Evolutionary conservation across 1,140 invertebrate genomes (phyloP), one percentile per base, ranked within the genome.

Genomic region (Sycobia sp.): DNA sequence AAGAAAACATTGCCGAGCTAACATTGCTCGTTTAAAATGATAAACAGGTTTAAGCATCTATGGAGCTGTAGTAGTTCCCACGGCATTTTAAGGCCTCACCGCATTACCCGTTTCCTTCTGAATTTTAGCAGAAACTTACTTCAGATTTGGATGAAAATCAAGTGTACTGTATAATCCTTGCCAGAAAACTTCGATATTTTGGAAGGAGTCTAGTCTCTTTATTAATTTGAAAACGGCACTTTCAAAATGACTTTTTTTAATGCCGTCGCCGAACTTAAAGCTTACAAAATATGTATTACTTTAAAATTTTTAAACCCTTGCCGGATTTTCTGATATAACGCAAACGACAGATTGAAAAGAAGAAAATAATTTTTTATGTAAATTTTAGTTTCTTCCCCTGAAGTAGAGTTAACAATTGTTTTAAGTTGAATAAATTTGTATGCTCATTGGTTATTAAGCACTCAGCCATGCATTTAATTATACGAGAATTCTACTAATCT

Each of bases 101-200:
- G 13, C 27, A 7, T 29, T 49, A 29, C 46, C n/a, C 29, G 14
- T 49, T 46, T 23, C 22, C 13, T 38, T 51, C 14, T 13, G 23
- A 22, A 20, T 36, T 51, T 18, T 25, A 36, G 49, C 10, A 22
- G 32, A 7, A 38, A 36, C 20, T 23, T 49, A 11, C 7, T 50
- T 14, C 32, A 36, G 49, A 51, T 51, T 51, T 51, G 29, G 32
- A 51, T 51, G 32, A 38, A 51, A 51, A 51, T 51, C 49, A 38
- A 36, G 20, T 51, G 10, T 38, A 23, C 38, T 36, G 3, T 18
- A 11, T 36, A 38, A 51, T n/a, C 18, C 16, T 36, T 51, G 32
- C 49, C 32, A 51, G 18, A 32, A 38, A 51, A 38, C n/a, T 38
- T 51, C 16, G n/a, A 18, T 7, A 4, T 29, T 32, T 32, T 22